Evolutionary conservation across 2,797 vertebrate genomes (phyloP), one percentile per base, ranked within the genome.

Genomic region (Danio albolineatus): DNA sequence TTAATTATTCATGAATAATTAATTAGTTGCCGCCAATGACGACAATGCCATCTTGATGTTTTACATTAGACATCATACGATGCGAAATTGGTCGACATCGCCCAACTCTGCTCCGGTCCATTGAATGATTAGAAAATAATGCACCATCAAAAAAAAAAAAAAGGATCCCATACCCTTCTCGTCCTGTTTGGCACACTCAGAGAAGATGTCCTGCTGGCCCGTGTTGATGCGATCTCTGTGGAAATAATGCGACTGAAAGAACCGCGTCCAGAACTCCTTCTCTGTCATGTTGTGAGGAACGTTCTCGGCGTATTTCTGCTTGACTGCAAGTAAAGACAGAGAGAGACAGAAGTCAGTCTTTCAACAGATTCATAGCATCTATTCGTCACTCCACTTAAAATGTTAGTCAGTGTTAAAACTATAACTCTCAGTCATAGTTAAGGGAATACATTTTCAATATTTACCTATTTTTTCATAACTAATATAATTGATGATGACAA

Each of bases 221-320:
- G 97, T 96, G 89, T 95, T 99, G 83, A 99, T 94, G 64, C 97
- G 95, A 87, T 99, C 98, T 90, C 98, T 93, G 90, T 99, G 98
- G 90, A 99, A 99, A 91, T 99, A 99, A 91, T 99, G 98, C 78
- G 98, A 99, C 92, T 99, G 98, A 88, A 99, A 99, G 90, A 99
- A 99, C 51, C 96, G 93, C 0, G 97, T 99, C 98, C 98, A 99
- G 92, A 99, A 99, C 88, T 99, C 97, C 87, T 94, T 98, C 91
- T 99, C 98, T 0, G 97, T 98, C 94, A 99, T 93, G 88, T 94
- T 96, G 86, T 99, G 97, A 83, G 98, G 98, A 91, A 99, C 97
- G 13, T 98, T 98, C 91, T 99, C 98, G 86, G 91, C 92, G 69
- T 99, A 99, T 90, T 99, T 99, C 94, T 99, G 93, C 93, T 98